Conservation (phyloP, 2,113 vertebrate species). For the Phylloscopus trochilus region DNA sequence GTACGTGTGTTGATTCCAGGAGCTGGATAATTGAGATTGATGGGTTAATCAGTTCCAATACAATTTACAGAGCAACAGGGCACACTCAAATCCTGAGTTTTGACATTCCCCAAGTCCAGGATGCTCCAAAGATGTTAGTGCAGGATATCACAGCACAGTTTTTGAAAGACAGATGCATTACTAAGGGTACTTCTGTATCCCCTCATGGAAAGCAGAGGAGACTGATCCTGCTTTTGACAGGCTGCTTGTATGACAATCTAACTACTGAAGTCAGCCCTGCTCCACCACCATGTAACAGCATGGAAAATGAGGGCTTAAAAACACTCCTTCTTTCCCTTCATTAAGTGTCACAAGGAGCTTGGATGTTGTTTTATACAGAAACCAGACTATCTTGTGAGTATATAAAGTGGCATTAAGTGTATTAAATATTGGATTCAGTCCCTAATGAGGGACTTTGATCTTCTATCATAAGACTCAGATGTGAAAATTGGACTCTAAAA, state of each 20-base stretch:
- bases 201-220: background rate
- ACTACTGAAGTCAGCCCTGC: background rate
- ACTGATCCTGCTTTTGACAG: background rate
- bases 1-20: background rate
- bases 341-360: background rate
- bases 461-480: background rate
- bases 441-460: conserved; percentile 43
- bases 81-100: background rate
- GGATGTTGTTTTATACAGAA: background rate
- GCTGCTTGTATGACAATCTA: background rate
- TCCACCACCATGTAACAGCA: background rate
- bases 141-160: background rate
- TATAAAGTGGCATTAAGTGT: background rate
- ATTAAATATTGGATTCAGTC: conserved; percentile 21
- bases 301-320: background rate
- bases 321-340: background rate
- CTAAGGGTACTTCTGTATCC: background rate
- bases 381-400: background rate
- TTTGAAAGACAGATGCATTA: conserved; percentile 12
- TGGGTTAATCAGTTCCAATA: conserved; percentile 25
- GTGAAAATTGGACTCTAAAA: conserved; percentile 17
- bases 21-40: conserved; percentile 21
- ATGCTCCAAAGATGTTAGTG: background rate
- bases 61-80: background rate
- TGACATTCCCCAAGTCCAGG: background rate